Evolutionary conservation across 2,797 vertebrate genomes (phyloP), one percentile per base, ranked within the genome.

Genomic region (Enteromius treurensis): DNA sequence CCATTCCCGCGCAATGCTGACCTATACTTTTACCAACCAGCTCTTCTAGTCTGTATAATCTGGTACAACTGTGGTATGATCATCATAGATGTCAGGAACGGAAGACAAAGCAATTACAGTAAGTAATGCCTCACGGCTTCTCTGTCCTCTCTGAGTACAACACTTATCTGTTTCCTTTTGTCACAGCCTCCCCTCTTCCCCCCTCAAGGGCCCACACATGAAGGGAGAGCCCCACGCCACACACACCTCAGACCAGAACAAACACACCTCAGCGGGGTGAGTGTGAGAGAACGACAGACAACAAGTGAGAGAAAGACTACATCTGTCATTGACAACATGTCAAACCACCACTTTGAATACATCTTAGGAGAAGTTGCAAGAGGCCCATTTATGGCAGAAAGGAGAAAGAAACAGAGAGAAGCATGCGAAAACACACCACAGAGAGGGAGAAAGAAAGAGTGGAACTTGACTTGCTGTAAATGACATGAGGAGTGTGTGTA

Each of bases 381-480:
- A 81, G 40, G 69, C 40, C 68, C 69, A 62, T 81, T 74, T 37
- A 45, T 51, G 29, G 58, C 55, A 71, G 67, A 83, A 77, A 78
- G 40, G 78, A 80, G 64, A 60, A 29, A 79, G 73, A 83, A 68
- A 84, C 40, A 62, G 55, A 81, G 51, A 77, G 40, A 37, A 79
- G 80, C 83, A 40, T 64, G 23, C 58, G 53, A 84, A 76, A 86
- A 73, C 62, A 40, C 37, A 62, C 69, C 68, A 29, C 75, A 78
- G 45, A 80, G 21, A 77, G 42, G 42, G 19, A 64, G 55, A 78
- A 71, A 87, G 65, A 83, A 79, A 74, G 79, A 84, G 69, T 71
- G 84, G 85, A 88, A 86, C 79, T 53, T 8, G 42, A 60, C 81
- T 86, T 83, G 81, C 83, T 81, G 85, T 85, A 85, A 87, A 85